Conservation (phyloP, 23 tunicate genomes). For the Botrylloides violaceus region DNA sequence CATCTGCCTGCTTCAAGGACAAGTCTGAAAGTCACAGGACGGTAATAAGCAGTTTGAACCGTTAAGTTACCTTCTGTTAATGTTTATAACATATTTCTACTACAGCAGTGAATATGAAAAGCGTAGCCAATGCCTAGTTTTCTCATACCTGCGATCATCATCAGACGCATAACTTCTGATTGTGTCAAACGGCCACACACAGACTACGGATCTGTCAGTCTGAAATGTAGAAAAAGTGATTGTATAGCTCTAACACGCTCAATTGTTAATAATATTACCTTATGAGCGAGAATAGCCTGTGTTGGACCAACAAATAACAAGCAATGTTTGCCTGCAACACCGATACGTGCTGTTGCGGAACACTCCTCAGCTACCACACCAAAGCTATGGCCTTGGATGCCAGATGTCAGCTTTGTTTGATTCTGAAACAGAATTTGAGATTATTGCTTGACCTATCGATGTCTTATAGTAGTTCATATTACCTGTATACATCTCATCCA, state of each 20-base stretch:
- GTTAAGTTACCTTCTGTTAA: not conserved
- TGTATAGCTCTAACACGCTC: too few species aligned
- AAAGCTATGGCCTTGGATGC: slow-evolving; percentile 27
- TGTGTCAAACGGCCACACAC: slow-evolving; percentile 29
- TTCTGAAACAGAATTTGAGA: slow-evolving; percentile 6
- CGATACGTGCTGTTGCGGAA: slow-evolving; percentile 21
- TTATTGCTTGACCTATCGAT: not conserved
- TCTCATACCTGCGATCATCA: slow-evolving; percentile 28
- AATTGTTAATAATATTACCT: slow-evolving; percentile 1
- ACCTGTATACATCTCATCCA: slow-evolving; percentile 54
- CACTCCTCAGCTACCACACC: slow-evolving; percentile 23
- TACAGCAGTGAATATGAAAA: not conserved
- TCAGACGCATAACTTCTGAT: slow-evolving; percentile 23
- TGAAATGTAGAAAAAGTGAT: not conserved
- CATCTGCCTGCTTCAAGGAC: slow-evolving; percentile 24
- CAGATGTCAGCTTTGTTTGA: slow-evolving; percentile 30
- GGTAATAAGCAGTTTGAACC: not conserved
- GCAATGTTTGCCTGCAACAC: slow-evolving; percentile 34
- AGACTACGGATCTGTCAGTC: slow-evolving; percentile 29
- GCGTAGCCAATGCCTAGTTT: too few species aligned
- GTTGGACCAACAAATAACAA: slow-evolving; percentile 21
- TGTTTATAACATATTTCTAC: not conserved
- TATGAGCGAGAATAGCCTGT: slow-evolving; percentile 27
- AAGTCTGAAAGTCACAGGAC: slow-evolving; percentile 4
- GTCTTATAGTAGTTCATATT: too few species aligned